These are phyloP conservation scores for Prinia subflava DNA, from an alignment of 2,113 vertebrate genomes.

Conservation along the genomic window DNA sequence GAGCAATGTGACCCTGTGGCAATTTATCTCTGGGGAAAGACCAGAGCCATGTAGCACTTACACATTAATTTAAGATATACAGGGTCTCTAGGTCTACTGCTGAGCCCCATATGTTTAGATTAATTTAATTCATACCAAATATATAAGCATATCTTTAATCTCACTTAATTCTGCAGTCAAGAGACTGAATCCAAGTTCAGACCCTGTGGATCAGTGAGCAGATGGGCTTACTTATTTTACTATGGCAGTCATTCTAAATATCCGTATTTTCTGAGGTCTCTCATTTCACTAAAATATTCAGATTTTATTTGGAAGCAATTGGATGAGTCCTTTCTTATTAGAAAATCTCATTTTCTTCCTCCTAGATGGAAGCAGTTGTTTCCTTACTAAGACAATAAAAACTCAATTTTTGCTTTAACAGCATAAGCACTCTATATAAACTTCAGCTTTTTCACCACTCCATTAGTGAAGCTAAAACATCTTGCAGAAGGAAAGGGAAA, in stretches of 20 bases:
- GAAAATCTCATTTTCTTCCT: constrained; percentile 19
- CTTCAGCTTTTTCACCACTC: background rate
- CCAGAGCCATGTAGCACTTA: background rate
- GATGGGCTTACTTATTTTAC: background rate
- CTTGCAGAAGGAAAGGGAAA: background rate
- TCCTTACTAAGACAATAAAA: constrained; percentile 20
- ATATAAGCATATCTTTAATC: background rate
- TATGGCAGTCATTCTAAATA: background rate
- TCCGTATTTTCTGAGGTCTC: background rate
- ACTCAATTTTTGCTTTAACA: background rate
- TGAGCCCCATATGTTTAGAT: background rate
- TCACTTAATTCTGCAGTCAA: background rate
- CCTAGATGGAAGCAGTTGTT: background rate
- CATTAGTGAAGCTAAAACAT: background rate
- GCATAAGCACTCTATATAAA: background rate
- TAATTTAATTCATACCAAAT: background rate
- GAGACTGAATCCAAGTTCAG: background rate
- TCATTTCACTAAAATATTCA: background rate
- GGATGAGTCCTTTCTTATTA: background rate
- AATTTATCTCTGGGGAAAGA: background rate
- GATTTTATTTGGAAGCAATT: background rate
- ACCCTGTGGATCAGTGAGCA: background rate
- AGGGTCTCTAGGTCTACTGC: background rate
- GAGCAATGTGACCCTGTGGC: background rate
- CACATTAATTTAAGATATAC: background rate